These are phyloP conservation scores for Parauchenoglanis punctatus DNA, from an alignment of 2,797 vertebrate species.

Conservation along the genomic window DNA sequence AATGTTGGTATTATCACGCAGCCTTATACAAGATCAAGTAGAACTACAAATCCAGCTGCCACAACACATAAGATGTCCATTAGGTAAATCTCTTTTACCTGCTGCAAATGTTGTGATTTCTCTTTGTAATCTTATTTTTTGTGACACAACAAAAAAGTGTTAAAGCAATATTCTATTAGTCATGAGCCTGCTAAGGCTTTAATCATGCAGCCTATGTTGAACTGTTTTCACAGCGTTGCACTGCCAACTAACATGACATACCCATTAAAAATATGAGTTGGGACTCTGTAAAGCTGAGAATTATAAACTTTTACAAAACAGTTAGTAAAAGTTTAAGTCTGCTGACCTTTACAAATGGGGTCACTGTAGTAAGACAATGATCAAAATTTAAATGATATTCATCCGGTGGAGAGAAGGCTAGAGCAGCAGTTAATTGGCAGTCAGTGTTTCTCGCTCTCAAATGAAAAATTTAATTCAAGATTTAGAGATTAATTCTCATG, in stretches of 20 bases:
- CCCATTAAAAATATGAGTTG: neutral
- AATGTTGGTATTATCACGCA: too few species aligned
- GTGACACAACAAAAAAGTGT: neutral
- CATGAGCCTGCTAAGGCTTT: neutral
- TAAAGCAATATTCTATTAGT: neutral
- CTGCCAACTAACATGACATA: neutral
- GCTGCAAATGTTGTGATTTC: neutral
- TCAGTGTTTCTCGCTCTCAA: slow-evolving; percentile 27
- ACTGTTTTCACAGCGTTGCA: neutral
- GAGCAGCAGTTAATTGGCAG: slow-evolving; percentile 47
- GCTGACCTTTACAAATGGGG: slow-evolving; percentile 64
- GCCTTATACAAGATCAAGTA: too few species aligned
- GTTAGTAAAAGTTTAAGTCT: slow-evolving; percentile 45
- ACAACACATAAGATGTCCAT: neutral
- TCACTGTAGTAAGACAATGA: slow-evolving; percentile 49
- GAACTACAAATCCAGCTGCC: neutral
- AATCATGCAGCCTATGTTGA: neutral
- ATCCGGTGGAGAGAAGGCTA: slow-evolving; percentile 32
- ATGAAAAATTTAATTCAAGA: neutral
- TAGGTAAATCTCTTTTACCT: neutral
- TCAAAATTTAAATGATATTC: slow-evolving; percentile 49
- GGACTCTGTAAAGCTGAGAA: neutral
- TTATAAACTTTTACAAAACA: slow-evolving; percentile 12
- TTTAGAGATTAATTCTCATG: neutral
- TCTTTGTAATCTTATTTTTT: neutral